Base-by-base conservation (phyloP, 2,888 invertebrate genomes). In the Eupithecia exiguata region DNA sequence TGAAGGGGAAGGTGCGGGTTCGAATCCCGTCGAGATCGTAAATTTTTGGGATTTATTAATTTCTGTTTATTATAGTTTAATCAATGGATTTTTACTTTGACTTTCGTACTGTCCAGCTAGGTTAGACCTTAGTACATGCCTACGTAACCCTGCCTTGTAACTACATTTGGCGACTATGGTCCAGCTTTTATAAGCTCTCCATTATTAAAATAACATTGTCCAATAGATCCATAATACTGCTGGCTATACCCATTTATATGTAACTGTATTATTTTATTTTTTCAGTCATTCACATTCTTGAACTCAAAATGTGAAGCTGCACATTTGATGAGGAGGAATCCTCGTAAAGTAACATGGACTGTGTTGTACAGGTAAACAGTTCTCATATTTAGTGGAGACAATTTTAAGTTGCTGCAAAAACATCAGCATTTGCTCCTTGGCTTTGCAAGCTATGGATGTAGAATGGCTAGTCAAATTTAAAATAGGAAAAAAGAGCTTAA, bases 291-390 rank as follows among this genome's bases (percentile, higher is more conserved):
- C 95, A 98, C 98, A 90, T 99, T 99, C 95, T 96, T 99, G 87
- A 99, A 98, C 93, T 97, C 97, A 87, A 99, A 99, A 96, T 99
- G 99, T 95, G 99, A 99, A 92, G 96, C 97, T 74, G 98, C 99
- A 40, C 98, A 98, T 92, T 94, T 98, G 85, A 98, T 99, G 98
- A 99, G 98, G 95, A 97, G 99, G 83, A 99, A 99, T 95, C 99
- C 99, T 74, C 97, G 99, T 91, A 99, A 99, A 95, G 98, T 99
- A 78, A 99, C 98, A 90, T 99, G 99, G 99, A 99, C 99, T 69
- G 99, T 99, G 61, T 95, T 99, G 72, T 99, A 99, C 96, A 97
- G 97, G 97, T 96, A 74, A 71, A 40, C 3, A 38, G 16, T 62
- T 58, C 38, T 58, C 7, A 7, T 58, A 25, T 58, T 10, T 7